Percentiles rank a stretch among this genome's conserved stretches.
These are phyloP conservation scores for Ptychadena robeensis DNA, from an alignment of 2,797 vertebrate species.

Conservation along the genomic window DNA sequence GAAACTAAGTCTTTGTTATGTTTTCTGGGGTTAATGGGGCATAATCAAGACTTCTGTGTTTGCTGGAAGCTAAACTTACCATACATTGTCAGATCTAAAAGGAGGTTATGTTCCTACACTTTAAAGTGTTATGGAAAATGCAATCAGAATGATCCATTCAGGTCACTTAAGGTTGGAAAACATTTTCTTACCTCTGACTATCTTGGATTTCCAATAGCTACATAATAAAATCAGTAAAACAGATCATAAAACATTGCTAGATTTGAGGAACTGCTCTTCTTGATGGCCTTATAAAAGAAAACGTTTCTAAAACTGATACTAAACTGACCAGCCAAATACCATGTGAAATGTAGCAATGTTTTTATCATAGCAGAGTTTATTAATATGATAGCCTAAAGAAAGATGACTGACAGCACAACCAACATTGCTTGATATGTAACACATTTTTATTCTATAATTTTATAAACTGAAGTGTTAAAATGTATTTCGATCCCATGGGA, in stretches of 20 bases:
- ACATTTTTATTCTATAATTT: too few relatives aligned
- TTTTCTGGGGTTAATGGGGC: constrained; percentile 19
- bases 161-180: constrained; percentile 23
- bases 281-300: too few relatives aligned
- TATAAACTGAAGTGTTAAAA: too few relatives aligned
- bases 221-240: constrained; percentile 6
- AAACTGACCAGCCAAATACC: background rate
- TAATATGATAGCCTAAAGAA: too few relatives aligned
- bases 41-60: constrained; percentile 17
- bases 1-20: background rate
- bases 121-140: background rate
- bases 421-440: too few relatives aligned
- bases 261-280: background rate
- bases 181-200: background rate
- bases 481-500: too few relatives aligned
- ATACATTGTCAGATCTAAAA: constrained; percentile 23
- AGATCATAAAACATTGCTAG: constrained; percentile 10
- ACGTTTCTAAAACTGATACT: too few relatives aligned
- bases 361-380: too few relatives aligned
- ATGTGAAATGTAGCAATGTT: background rate
- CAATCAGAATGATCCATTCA: background rate
- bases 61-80: constrained; percentile 1
- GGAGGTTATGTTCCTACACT: constrained; percentile 15
- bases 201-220: background rate
- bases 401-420: too few relatives aligned